phyloP scores from a whole-genome alignment of 2,113 vertebrate species.

The Brienomyrus brachyistius region DNA sequence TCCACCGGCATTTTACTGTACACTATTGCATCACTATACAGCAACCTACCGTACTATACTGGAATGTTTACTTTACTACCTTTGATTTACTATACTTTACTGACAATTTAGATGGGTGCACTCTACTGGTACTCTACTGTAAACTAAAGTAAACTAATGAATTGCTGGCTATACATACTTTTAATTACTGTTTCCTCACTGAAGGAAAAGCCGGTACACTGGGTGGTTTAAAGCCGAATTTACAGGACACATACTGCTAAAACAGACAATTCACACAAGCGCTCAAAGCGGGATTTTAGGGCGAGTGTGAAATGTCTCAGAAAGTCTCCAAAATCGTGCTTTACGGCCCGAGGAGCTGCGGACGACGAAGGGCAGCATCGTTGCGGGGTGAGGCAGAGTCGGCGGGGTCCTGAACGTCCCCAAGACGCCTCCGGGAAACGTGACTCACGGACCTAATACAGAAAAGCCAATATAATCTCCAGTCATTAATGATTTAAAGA shows the following conservation, averaged over 20 bases:
- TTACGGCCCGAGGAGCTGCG: background rate
- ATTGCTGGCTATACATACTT: background rate
- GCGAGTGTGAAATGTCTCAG: background rate
- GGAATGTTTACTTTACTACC: too few species aligned
- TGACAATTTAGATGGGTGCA: background rate
- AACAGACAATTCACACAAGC: background rate
- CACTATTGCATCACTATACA: too few species aligned
- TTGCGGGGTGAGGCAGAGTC: background rate
- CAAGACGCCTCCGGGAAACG: background rate
- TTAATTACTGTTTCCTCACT: background rate
- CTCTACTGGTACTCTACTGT: background rate
- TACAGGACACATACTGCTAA: too few species aligned
- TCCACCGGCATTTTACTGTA: too few species aligned
- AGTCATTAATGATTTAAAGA: background rate
- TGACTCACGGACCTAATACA: background rate
- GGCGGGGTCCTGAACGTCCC: background rate
- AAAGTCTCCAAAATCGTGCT: background rate
- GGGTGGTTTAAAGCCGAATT: background rate
- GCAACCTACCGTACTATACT: too few species aligned
- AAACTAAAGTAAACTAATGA: background rate
- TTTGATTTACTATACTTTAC: background rate
- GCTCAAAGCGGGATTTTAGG: background rate
- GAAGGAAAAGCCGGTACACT: background rate
- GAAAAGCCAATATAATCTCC: background rate
- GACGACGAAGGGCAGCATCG: background rate